Conservation (phyloP, 1,140 invertebrate species). For the Lepidurus apus region DNA sequence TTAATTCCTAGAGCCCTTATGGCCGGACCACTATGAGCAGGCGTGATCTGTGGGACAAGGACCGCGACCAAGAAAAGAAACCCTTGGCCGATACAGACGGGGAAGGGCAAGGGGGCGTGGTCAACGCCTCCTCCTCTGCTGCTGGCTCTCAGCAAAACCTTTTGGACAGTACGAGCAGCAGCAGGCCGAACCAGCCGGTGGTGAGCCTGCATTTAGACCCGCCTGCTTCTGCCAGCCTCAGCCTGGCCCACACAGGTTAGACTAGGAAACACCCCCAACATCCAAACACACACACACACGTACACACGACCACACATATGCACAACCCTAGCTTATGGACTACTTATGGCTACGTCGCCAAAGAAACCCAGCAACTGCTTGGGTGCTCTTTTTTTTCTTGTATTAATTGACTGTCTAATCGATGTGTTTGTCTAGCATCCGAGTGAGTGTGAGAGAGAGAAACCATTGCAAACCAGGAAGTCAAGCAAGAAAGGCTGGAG, state of each 20-base stretch:
- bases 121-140: neutral
- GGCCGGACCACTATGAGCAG: slow-evolving; percentile 33
- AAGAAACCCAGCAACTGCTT: neutral
- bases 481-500: neutral
- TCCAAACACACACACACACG: neutral
- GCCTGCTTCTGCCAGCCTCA: slow-evolving; percentile 32
- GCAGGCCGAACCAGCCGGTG: slow-evolving; percentile 20
- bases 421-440: slow-evolving; percentile 21
- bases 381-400: neutral
- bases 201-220: slow-evolving; percentile 30
- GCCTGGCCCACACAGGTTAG: slow-evolving; percentile 27
- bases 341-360: neutral
- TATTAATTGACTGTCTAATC: slow-evolving; percentile 3
- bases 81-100: slow-evolving; percentile 11
- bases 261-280: neutral
- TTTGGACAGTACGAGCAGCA: neutral
- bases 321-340: too few relatives aligned
- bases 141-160: slow-evolving; percentile 5
- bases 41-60: slow-evolving; percentile 33
- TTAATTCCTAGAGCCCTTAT: slow-evolving; percentile 8
- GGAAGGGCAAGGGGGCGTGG: neutral
- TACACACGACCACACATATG: neutral
- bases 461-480: slow-evolving; percentile 21
- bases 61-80: slow-evolving; percentile 3
- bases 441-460: neutral